Evolutionary conservation across 2,797 vertebrate genomes (phyloP), one percentile per base, ranked within the genome.

Genomic region (Neosalanx taihuensis): DNA sequence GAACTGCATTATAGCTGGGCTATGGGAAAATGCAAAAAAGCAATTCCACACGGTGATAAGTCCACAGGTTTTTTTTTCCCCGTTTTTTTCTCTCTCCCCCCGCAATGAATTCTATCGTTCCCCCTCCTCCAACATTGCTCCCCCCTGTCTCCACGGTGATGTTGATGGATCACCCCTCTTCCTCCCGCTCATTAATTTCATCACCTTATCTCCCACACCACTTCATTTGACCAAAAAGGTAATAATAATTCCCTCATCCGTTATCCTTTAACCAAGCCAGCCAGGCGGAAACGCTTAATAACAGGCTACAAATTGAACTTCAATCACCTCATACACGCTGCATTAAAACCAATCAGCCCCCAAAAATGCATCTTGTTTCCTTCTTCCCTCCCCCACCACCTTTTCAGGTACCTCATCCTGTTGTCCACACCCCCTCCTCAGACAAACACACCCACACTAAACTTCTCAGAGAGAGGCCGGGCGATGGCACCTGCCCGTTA

Each of bases 231-330:
- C 92, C 93, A 95, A 95, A 95, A 96, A 98, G 94, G 94, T 95
- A 95, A 97, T 98, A 97, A 98, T 98, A 97, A 96, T 96, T 95
- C 94, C 93, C 95, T 95, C 96, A 96, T 98, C 94, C 94, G 95
- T 98, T 97, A 97, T 97, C 94, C 95, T 96, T 95, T 96, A 96
- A 94, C 94, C 76, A 92, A 95, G 93, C 95, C 95, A 94, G 92
- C 95, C 95, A 95, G 93, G 95, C 90, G 93, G 96, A 98, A 97
- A 97, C 95, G 92, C 96, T 97, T 98, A 97, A 98, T 98, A 97
- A 98, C 95, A 92, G 93, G 94, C 93, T 96, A 98, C 97, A 99
- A 99, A 99, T 98, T 98, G 95, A 98, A 97, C 96, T 96, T 98
- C 96, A 98, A 96, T 97, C 95, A 95, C 93, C 91, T 94, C 91